Percentiles rank a stretch among this genome's conserved stretches.
phyloP scores from a whole-genome alignment of 2,113 vertebrate genomes.

The Myiopsitta monachus region DNA sequence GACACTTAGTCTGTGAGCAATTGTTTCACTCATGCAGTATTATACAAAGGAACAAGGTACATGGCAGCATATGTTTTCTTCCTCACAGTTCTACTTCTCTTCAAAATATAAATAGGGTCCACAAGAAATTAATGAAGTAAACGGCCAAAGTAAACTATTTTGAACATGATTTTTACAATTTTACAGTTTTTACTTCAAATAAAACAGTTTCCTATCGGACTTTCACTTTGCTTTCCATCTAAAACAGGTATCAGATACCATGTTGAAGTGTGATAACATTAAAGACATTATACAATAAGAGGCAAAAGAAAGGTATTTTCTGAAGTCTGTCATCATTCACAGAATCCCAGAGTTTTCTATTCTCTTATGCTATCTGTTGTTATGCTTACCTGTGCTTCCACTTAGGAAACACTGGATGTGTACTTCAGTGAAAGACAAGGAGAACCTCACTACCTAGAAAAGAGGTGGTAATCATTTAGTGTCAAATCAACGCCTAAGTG shows the following conservation, averaged over 20 bases:
- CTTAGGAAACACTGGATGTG: not conserved
- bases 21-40: not conserved
- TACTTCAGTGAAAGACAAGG: not conserved
- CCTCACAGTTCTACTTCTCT: not conserved
- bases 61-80: not conserved
- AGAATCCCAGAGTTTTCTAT: not conserved
- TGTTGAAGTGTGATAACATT: not conserved
- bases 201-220: not conserved
- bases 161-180: not conserved
- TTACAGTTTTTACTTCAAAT: not conserved
- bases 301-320: not conserved
- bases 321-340: not conserved
- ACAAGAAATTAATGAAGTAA: not conserved
- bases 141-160: not conserved
- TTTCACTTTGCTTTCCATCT: not conserved
- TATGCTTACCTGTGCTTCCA: not conserved
- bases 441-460: not conserved
- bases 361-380: fast-evolving
- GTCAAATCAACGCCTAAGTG: not conserved
- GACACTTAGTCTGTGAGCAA: not conserved
- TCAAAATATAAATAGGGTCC: not conserved
- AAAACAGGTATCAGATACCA: not conserved
- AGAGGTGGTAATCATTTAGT: not conserved
- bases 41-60: not conserved
- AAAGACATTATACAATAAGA: not conserved